These are phyloP conservation scores for Rotaria socialis DNA, from an alignment of 2,888 invertebrate species.

Conservation along the genomic window DNA sequence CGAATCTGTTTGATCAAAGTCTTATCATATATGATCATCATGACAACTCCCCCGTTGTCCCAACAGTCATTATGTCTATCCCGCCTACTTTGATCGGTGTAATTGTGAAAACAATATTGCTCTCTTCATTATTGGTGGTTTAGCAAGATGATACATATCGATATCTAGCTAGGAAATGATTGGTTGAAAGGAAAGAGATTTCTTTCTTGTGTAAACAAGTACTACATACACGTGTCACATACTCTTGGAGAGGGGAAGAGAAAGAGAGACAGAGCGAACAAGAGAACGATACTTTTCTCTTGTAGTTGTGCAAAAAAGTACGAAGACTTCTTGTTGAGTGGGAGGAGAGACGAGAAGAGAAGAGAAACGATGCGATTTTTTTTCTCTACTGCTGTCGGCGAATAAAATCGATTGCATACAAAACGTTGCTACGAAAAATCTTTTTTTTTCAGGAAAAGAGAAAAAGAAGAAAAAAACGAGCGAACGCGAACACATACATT, in stretches of 20 bases:
- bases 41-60: conserved; percentile 24
- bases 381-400: conserved; percentile 15
- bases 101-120: conserved; percentile 23
- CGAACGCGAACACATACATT: conserved; percentile 25
- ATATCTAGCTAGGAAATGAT: conserved; percentile 13
- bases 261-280: background rate
- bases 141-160: background rate
- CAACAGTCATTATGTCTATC: conserved; percentile 26
- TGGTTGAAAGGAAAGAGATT: conserved; percentile 18
- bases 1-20: conserved; percentile 20
- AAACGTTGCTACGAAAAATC: conserved; percentile 32
- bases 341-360: conserved; percentile 15
- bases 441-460: conserved; percentile 15
- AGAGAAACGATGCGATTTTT: conserved; percentile 5
- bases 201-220: conserved; percentile 29
- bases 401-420: conserved; percentile 26
- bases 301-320: conserved; percentile 21
- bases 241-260: background rate
- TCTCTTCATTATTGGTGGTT: background rate
- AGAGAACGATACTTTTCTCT: conserved; percentile 26
- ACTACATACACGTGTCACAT: conserved; percentile 23
- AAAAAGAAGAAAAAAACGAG: conserved; percentile 24
- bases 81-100: conserved; percentile 32
- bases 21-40: conserved; percentile 32
- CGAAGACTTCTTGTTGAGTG: conserved; percentile 18